These are phyloP conservation scores for Columbina picui DNA, from an alignment of 2,113 vertebrate genomes.

Conservation along the genomic window DNA sequence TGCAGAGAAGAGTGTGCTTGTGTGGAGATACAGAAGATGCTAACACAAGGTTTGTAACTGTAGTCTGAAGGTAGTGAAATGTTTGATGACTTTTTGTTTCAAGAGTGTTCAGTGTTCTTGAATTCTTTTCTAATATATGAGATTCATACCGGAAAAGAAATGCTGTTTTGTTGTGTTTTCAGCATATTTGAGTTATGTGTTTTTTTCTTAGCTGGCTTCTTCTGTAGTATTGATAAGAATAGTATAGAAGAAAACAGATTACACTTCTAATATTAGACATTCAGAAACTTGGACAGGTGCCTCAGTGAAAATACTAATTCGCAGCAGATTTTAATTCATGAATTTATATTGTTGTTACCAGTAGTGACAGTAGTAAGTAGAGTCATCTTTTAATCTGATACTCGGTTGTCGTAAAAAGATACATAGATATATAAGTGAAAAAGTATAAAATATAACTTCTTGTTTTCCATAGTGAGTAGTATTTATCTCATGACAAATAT, in stretches of 20 bases:
- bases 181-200: neutral
- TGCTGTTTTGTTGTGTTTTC: slow-evolving; percentile 8
- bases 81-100: neutral
- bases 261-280: neutral
- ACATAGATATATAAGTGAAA: neutral
- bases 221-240: neutral
- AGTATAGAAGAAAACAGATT: neutral
- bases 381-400: neutral
- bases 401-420: neutral
- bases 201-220: neutral
- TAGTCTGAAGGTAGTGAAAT: slow-evolving; percentile 36
- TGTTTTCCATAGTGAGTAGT: neutral
- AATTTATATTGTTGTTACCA: neutral
- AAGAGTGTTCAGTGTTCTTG: neutral
- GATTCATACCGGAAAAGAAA: neutral
- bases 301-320: neutral
- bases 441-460: neutral
- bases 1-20: slow-evolving; percentile 9
- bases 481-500: neutral
- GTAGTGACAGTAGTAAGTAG: neutral
- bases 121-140: neutral
- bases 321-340: neutral
- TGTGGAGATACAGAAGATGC: slow-evolving; percentile 37
- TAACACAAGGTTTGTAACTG: slow-evolving; percentile 45
- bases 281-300: neutral